Percentiles rank a stretch among this genome's conserved stretches.
phyloP scores from a whole-genome alignment of 2,888 invertebrate genomes.

The Conus canariensis region DNA sequence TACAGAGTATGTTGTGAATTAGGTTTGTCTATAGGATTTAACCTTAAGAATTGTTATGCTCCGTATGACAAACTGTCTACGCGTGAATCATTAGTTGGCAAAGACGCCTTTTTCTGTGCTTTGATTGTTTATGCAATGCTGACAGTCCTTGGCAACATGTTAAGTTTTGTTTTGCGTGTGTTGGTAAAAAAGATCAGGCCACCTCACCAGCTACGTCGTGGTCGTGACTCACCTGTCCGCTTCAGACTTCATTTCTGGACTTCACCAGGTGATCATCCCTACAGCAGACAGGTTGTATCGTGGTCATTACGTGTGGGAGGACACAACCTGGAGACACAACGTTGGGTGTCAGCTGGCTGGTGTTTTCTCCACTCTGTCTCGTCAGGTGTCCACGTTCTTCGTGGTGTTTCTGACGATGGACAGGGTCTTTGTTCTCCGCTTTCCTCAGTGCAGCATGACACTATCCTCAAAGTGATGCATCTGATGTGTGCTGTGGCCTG shows the following conservation, averaged over 20 bases:
- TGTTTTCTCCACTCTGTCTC: neutral
- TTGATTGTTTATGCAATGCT: neutral
- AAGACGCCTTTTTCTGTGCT: neutral
- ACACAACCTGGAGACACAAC: slow-evolving; percentile 23
- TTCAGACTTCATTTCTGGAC: neutral
- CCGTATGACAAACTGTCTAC: neutral
- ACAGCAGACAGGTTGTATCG: neutral
- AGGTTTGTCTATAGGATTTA: neutral
- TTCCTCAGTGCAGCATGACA: too few relatives aligned
- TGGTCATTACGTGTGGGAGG: too few relatives aligned
- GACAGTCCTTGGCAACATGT: neutral
- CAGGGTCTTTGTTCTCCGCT: neutral
- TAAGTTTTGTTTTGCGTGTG: neutral
- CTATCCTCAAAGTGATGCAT: neutral
- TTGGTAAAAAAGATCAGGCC: neutral
- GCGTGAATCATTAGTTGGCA: neutral
- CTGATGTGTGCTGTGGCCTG: slow-evolving; percentile 7
- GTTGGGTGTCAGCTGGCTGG: slow-evolving; percentile 10
- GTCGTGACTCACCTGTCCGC: neutral
- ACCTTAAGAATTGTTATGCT: neutral
- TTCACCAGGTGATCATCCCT: neutral
- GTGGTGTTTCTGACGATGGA: neutral
- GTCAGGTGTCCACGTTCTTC: neutral
- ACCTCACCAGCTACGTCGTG: neutral
- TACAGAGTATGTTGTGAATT: neutral